Conservation (phyloP, 2,113 vertebrate species). For the Notarius lentiginosus region DNA sequence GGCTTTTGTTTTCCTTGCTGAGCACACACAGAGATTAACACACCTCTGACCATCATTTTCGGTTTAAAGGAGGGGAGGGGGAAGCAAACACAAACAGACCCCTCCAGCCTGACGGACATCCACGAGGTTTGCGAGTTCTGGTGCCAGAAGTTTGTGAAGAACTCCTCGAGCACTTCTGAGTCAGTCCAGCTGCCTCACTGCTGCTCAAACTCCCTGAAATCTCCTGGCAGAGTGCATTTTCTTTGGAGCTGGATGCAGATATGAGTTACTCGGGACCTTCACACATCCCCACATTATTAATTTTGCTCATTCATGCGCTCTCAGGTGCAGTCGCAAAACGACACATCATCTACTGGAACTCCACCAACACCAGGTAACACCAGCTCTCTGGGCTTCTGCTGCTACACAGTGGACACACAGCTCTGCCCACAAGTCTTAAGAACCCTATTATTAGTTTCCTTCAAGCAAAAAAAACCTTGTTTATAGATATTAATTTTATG, state of each 20-base stretch:
- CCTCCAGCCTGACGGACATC: not conserved
- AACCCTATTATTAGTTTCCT: no score
- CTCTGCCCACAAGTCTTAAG: no score
- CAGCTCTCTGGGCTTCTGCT: no score
- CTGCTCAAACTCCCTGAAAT: not conserved
- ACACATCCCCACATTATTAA: constrained; percentile 56
- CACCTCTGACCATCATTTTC: not conserved
- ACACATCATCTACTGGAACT: constrained; percentile 77
- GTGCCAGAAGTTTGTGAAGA: not conserved
- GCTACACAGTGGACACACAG: no score
- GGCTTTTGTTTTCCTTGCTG: not conserved
- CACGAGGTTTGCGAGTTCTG: not conserved
- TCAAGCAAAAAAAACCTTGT: no score
- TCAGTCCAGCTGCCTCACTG: not conserved
- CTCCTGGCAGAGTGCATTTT: not conserved
- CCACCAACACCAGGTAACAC: constrained; percentile 72
- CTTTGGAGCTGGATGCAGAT: constrained; percentile 35
- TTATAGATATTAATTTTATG: no score
- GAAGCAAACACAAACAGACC: not conserved
- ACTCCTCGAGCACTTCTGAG: not conserved
- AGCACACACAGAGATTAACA: not conserved
- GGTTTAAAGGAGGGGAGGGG: no score
- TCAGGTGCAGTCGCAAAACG: constrained; percentile 64
- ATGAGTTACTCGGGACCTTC: constrained; percentile 65
- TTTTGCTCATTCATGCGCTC: constrained; percentile 65